These are phyloP conservation scores for Mesocricetus auratus DNA, from an alignment of 2,113 vertebrate species.

Conservation along the genomic window DNA sequence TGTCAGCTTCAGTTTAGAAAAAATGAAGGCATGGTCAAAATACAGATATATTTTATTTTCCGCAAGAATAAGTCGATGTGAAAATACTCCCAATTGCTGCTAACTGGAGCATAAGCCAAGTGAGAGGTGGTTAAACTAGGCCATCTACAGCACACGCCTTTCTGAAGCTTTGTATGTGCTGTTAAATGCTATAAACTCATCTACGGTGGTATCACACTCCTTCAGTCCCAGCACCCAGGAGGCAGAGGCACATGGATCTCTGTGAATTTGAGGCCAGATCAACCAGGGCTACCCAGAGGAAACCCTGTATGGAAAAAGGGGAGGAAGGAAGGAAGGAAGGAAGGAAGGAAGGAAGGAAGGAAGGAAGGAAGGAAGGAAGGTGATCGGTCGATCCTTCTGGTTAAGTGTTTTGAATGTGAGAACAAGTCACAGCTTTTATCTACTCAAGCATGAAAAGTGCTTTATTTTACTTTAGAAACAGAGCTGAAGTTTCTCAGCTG, in stretches of 20 bases:
- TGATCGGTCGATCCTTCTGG: too few species aligned
- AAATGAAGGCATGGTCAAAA: slow-evolving; percentile 55
- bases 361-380: too few species aligned
- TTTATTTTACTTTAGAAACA: slow-evolving; percentile 15
- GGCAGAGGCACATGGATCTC: neutral
- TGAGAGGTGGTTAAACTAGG: neutral
- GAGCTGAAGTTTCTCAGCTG: neutral
- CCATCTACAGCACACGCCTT: neutral
- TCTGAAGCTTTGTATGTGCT: slow-evolving; percentile 7
- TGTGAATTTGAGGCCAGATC: neutral
- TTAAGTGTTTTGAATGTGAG: neutral
- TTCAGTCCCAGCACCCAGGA: neutral
- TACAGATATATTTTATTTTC: slow-evolving; percentile 40
- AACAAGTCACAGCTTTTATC: slow-evolving; percentile 4
- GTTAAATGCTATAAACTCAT: neutral
- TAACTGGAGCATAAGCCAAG: neutral
- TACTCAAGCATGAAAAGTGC: slow-evolving; percentile 27
- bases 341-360: too few species aligned
- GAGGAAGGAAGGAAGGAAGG: too few species aligned
- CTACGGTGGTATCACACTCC: neutral
- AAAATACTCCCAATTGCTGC: slow-evolving; percentile 10
- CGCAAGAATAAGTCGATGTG: slow-evolving; percentile 48
- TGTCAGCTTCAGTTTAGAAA: slow-evolving; percentile 43
- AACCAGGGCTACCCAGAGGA: neutral
- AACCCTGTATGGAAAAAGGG: neutral